A percentile compares a stretch with the other conserved stretches of the same genome.
These are phyloP conservation scores for Mareca strepera DNA, from an alignment of 2,797 vertebrate species.

Conservation along the genomic window DNA sequence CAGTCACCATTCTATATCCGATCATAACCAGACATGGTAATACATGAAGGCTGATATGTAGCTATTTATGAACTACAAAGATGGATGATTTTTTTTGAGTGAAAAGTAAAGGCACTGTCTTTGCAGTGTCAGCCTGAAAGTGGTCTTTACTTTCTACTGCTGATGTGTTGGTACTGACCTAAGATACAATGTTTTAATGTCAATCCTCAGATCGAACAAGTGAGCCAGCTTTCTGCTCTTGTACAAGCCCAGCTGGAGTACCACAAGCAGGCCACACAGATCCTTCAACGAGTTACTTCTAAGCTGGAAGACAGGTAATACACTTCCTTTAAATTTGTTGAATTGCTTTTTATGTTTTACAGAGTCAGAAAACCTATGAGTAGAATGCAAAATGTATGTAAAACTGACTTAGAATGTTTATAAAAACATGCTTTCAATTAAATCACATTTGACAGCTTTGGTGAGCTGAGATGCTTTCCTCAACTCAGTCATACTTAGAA, in stretches of 20 bases:
- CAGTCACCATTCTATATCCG: background rate
- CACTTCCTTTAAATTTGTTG: background rate
- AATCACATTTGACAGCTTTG: too few relatives aligned
- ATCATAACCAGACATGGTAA: background rate
- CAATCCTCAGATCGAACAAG: constrained; percentile 91
- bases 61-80: background rate
- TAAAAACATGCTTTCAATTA: too few relatives aligned
- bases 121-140: background rate
- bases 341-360: background rate
- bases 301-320: constrained; percentile 92
- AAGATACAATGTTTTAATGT: background rate
- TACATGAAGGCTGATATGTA: background rate
- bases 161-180: background rate
- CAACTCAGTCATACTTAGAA: too few relatives aligned
- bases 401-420: too few relatives aligned
- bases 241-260: constrained; percentile 97
- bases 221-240: constrained; percentile 94
- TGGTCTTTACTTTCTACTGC: background rate
- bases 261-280: constrained; percentile 92
- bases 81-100: background rate
- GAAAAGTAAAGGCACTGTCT: background rate
- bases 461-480: too few relatives aligned
- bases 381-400: background rate
- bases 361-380: background rate
- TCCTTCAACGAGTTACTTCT: constrained; percentile 91